Evolutionary conservation across 2,113 vertebrate species (phyloP), one percentile per base, ranked within the genome.

Genomic region (Polypterus bichir): DNA sequence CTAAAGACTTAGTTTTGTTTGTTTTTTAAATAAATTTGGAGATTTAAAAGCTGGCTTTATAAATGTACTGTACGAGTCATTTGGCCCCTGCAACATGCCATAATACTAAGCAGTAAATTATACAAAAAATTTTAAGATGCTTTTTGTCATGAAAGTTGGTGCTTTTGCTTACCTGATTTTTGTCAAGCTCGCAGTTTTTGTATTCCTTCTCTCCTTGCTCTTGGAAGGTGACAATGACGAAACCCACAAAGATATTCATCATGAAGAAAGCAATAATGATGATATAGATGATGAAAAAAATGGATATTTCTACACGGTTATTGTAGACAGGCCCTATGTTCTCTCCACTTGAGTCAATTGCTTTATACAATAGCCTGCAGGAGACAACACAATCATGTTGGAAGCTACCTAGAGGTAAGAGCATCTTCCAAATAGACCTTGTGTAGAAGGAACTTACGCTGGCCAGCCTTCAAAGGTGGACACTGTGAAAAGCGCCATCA

Each of bases 231-330:
- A 98, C 95, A 64, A 99, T 99, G 69, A 99, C 96, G 65, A 99
- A 99, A 84, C 96, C 96, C 71, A 99, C 96, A 44, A 99, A 99
- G 85, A 99, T 99, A 80, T 99, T 99, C 96, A 99, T 99, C 96
- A 99, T 98, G 75, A 99, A 99, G 82, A 99, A 99, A 60, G 96
- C 96, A 3, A 99, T 97, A 68, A 98, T 98, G 83, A 99, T 99
- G 85, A 99, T 99, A 80, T 99, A 99, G 82, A 99, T 95, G 81
- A 99, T 98, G 80, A 99, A 99, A 74, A 98, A 99, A 77, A 99
- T 93, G 3, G 95, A 97, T 70, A 99, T 99, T 76, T 98, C 96
- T 76, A 99, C 92, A 0, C 96, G 90, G 49, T 99, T 89, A 84
- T 99, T 99, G 86, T 97, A 98, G 55, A 97, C 84, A 4, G 96